Percentiles rank a stretch among this genome's conserved stretches.
phyloP scores from a whole-genome alignment of 2,797 vertebrate genomes.

The Passerculus sandwichensis region DNA sequence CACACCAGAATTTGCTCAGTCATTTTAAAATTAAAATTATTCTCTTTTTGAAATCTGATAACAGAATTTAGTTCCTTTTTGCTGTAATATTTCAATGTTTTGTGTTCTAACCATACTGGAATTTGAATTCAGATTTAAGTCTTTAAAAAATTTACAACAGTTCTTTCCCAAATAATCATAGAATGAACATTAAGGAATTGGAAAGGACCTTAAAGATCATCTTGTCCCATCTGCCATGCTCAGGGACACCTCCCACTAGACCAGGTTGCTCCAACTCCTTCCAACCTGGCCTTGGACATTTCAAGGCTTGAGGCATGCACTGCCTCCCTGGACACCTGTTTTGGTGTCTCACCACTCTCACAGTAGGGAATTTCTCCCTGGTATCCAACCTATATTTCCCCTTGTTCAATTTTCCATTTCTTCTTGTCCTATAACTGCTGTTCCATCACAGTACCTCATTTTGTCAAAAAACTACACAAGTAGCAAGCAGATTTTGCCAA shows the following conservation, averaged over 20 bases:
- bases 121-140: background rate
- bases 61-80: background rate
- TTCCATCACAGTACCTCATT: background rate
- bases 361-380: background rate
- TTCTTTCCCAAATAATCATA: background rate
- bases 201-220: background rate
- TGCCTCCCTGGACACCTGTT: background rate
- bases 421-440: background rate
- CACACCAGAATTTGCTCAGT: background rate
- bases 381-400: background rate
- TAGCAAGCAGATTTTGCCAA: background rate
- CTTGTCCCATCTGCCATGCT: background rate
- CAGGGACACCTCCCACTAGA: background rate
- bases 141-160: background rate
- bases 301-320: background rate
- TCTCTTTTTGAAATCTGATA: background rate
- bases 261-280: background rate
- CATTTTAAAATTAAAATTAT: background rate
- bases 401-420: background rate
- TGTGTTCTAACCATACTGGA: background rate
- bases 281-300: background rate
- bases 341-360: background rate
- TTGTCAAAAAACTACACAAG: background rate
- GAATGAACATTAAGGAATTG: background rate
- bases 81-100: background rate